Percentiles rank a stretch among this genome's conserved stretches.
Conservation (phyloP, 2,888 invertebrate species). For the Cetonia aurata region DNA sequence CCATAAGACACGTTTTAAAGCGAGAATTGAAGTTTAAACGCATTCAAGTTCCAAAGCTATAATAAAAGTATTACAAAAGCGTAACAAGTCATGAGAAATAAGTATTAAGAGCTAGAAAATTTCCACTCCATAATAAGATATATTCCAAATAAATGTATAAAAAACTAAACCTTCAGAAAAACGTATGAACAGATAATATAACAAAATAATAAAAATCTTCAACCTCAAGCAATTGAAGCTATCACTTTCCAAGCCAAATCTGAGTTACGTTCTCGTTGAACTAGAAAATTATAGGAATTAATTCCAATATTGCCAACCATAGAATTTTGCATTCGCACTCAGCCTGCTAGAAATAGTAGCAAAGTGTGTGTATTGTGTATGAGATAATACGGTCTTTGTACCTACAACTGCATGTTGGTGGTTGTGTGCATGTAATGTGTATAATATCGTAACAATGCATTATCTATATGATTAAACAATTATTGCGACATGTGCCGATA, state of each 20-base stretch:
- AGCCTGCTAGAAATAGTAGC: neutral
- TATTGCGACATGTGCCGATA: slow-evolving; percentile 42
- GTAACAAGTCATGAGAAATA: too few relatives aligned
- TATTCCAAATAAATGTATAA: too few relatives aligned
- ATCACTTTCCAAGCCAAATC: slow-evolving; percentile 16
- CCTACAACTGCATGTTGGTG: neutral
- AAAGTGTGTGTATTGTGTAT: neutral
- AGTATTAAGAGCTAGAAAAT: too few relatives aligned
- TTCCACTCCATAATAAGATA: too few relatives aligned
- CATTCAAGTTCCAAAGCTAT: too few relatives aligned
- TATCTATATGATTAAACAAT: slow-evolving; percentile 41
- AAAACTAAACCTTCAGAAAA: too few relatives aligned
- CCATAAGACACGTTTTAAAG: too few relatives aligned
- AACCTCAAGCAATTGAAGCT: slow-evolving; percentile 9
- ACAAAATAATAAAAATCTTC: neutral
- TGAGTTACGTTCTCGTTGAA: slow-evolving; percentile 17
- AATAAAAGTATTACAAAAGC: too few relatives aligned
- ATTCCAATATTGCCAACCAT: neutral
- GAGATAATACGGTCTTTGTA: slow-evolving; percentile 6
- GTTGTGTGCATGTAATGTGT: neutral
- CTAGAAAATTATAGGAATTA: slow-evolving; percentile 21
- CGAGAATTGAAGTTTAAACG: too few relatives aligned
- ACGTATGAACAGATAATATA: too few relatives aligned
- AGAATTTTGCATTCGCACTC: neutral
- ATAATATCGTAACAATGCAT: slow-evolving; percentile 29